These are phyloP conservation scores for Paragorgia papillata DNA, from an alignment of 92 coral and sea anemone species.

Conservation along the genomic window DNA sequence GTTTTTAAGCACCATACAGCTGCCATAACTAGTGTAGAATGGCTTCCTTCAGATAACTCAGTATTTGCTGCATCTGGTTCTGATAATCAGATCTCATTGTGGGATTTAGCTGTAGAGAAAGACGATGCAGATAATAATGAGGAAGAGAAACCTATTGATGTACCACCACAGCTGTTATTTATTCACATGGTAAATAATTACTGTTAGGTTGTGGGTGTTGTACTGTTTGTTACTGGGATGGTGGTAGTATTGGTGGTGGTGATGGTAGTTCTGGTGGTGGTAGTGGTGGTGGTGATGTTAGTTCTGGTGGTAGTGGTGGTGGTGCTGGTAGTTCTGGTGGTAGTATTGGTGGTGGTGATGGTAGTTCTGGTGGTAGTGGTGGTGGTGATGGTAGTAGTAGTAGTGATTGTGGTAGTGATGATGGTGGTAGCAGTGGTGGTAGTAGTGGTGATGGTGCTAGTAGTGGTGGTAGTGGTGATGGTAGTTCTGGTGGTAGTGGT, in stretches of 20 bases:
- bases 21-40: conserved; percentile 88
- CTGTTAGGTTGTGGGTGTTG: no score
- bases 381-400: no score
- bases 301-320: no score
- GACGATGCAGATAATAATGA: conserved; percentile 72
- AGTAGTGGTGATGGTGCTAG: no score
- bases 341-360: neutral
- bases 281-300: neutral
- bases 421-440: no score
- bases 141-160: conserved; percentile 82
- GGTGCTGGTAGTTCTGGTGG: no score
- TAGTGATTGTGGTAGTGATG: no score
- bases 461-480: no score
- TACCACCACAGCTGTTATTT: conserved; percentile 90
- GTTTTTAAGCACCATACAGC: conserved; percentile 94
- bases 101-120: conserved; percentile 97
- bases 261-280: neutral
- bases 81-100: conserved; percentile 80
- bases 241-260: neutral
- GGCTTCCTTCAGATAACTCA: conserved; percentile 91
- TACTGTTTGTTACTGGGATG: no score
- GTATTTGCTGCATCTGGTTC: conserved; percentile 92
- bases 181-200: conserved; percentile 82
- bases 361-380: neutral
- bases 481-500: no score